phyloP scores from a whole-genome alignment of 2,797 vertebrate genomes.

The Pangasius sanitwongsei region DNA sequence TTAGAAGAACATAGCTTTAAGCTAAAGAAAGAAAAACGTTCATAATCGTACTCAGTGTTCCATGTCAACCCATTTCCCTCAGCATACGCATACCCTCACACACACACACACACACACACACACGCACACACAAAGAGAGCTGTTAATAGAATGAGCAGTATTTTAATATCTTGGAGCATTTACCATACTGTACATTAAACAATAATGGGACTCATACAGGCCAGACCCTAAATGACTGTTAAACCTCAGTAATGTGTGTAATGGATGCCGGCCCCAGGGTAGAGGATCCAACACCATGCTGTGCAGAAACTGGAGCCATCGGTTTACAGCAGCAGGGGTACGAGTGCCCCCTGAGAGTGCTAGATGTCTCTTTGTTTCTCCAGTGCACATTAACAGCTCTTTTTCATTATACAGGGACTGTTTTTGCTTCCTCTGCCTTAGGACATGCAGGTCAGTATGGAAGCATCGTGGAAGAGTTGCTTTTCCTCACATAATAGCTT shows the following conservation, averaged over 20 bases:
- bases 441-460: not conserved
- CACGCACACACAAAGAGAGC: not conserved
- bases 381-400: not conserved
- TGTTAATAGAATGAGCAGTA: constrained; percentile 16
- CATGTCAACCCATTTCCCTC: constrained; percentile 10
- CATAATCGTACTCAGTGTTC: constrained; percentile 28
- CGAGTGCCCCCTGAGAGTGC: not conserved
- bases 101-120: constrained; percentile 20
- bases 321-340: constrained; percentile 27
- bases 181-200: constrained; percentile 12
- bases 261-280: constrained; percentile 3
- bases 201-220: not conserved
- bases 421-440: not conserved
- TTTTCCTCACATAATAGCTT: not conserved
- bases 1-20: constrained; percentile 22
- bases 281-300: constrained; percentile 8
- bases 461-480: not conserved
- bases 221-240: constrained; percentile 1
- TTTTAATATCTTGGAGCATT: constrained; percentile 10
- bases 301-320: not conserved
- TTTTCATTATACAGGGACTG: not conserved
- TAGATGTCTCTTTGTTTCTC: constrained; percentile 1
- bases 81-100: constrained; percentile 4
- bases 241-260: constrained; percentile 12
- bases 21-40: constrained; percentile 28